Base-by-base conservation (phyloP, 2,797 vertebrate species). In the Acestrorhynchus altus region DNA sequence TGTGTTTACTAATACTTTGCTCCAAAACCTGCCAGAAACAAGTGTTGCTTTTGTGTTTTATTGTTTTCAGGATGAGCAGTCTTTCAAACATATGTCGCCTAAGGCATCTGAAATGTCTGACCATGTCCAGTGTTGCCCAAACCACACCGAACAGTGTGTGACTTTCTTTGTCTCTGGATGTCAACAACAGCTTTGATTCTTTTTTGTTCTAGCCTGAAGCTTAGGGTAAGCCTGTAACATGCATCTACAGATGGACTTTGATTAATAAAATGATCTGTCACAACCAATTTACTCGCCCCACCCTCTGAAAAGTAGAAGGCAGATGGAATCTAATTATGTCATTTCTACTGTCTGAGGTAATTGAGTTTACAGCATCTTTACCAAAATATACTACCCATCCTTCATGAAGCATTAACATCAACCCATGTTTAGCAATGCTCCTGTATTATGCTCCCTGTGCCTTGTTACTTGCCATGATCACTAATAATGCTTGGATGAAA, bases 291-390 rank as follows among this genome's bases (percentile, higher is more conserved):
- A 39, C 63, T n/a, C 13, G 12, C 52, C n/a, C 64, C 71, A 68
- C 44, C 63, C 64, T 52, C 16, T 39, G 56, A 54, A 71, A 74
- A 12, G 52, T 59, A 60, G 28, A 51, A 79, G 71, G 49, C 42
- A 0, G 28, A n/a, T 20, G 7, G 16, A 68, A 79, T 69, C 12
- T 15, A 74, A 74, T 74, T 61, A 74, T 44, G 12, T 18, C 42
- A 15, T 13, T 63, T 61, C 31, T 68, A 59, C 56, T 12, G 44
- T 79, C 35, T 8, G 26, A 18, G 26, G 44, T 74, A 79, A 74
- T 69, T 16, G 1, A 60, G 42, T 79, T 60, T 20, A 51, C 42
- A 73, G 31, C 70, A 66, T 72, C 71, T 59, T 73, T 61, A 68
- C 64, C 65, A 68, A 46, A 74, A 68, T 35, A 35, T 11, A 61